Percentiles rank a stretch among this genome's conserved stretches.
These are phyloP conservation scores for Smutsia temminckii DNA, from an alignment of 2,797 vertebrate genomes.

Conservation along the genomic window DNA sequence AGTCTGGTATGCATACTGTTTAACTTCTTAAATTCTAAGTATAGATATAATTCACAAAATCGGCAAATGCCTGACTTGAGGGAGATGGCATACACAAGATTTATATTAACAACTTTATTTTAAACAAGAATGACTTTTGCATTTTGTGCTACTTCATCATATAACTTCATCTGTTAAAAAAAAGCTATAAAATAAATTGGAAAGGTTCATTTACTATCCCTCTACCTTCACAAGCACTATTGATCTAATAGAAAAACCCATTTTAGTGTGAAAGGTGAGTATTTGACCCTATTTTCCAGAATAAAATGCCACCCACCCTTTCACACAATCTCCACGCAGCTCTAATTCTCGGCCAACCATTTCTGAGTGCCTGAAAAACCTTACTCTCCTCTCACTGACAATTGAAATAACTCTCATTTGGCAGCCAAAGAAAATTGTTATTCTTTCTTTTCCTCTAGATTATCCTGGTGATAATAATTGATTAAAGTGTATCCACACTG, in stretches of 20 bases:
- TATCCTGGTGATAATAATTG: slow-evolving; percentile 43
- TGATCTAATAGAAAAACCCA: slow-evolving; percentile 51
- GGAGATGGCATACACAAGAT: slow-evolving; percentile 82
- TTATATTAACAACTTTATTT: slow-evolving; percentile 82
- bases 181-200: slow-evolving; percentile 72
- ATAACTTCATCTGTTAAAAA: slow-evolving; percentile 70
- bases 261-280: slow-evolving; percentile 40
- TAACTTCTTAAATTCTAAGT: slow-evolving; percentile 87
- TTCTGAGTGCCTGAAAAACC: slow-evolving; percentile 20
- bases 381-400: slow-evolving; percentile 12
- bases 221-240: slow-evolving; percentile 62
- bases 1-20: slow-evolving; percentile 86
- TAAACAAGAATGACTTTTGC: slow-evolving; percentile 77
- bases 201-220: slow-evolving; percentile 66
- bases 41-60: slow-evolving; percentile 87
- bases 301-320: slow-evolving; percentile 37
- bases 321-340: neutral
- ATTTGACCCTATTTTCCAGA: slow-evolving; percentile 43
- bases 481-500: neutral
- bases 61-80: slow-evolving; percentile 83
- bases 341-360: slow-evolving; percentile 31
- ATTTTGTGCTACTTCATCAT: slow-evolving; percentile 68
- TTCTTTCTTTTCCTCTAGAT: slow-evolving; percentile 48
- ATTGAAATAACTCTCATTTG: slow-evolving; percentile 19
- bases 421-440: slow-evolving; percentile 49